A percentile compares a stretch with the other conserved stretches of the same genome.
Evolutionary conservation across 2,888 invertebrate genomes (phyloP).

Genomic region (Lysandra coridon): DNA sequence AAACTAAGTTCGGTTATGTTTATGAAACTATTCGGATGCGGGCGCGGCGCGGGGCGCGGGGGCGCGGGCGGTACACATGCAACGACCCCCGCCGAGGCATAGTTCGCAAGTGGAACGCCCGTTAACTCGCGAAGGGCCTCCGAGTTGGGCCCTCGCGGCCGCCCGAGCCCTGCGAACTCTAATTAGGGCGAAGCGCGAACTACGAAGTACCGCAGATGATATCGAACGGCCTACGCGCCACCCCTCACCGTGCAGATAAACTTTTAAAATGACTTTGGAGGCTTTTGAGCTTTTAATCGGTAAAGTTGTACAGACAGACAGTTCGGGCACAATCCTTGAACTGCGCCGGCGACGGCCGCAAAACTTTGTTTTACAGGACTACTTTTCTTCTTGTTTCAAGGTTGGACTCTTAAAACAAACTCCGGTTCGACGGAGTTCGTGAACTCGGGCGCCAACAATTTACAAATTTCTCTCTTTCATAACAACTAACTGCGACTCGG

Average conservation of each 20-base stretch:
- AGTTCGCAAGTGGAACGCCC: slow-evolving; percentile 73
- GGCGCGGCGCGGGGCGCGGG: slow-evolving; percentile 60
- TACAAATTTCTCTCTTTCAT: slow-evolving; percentile 82
- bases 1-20: slow-evolving; percentile 81
- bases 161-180: slow-evolving; percentile 56
- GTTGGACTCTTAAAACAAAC: slow-evolving; percentile 83
- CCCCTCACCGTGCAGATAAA: slow-evolving; percentile 76
- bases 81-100: slow-evolving; percentile 79
- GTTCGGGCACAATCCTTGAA: slow-evolving; percentile 82
- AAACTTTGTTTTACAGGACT: slow-evolving; percentile 82
- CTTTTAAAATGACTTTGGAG: slow-evolving; percentile 82
- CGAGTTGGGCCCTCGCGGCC: slow-evolving; percentile 39
- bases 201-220: slow-evolving; percentile 76
- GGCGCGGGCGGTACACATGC: slow-evolving; percentile 71
- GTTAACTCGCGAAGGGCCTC: slow-evolving; percentile 15
- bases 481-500: slow-evolving; percentile 81
- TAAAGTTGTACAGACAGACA: slow-evolving; percentile 82
- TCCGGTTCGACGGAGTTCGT: slow-evolving; percentile 81
- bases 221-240: slow-evolving; percentile 68
- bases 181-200: slow-evolving; percentile 69
- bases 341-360: slow-evolving; percentile 82
- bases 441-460: slow-evolving; percentile 82
- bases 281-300: slow-evolving; percentile 83
- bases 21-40: slow-evolving; percentile 80
- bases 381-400: slow-evolving; percentile 83